Percentiles rank a stretch among this genome's conserved stretches.
Evolutionary conservation across 2,888 invertebrate species (phyloP).

Genomic region (Polydrusus tereticollis): DNA sequence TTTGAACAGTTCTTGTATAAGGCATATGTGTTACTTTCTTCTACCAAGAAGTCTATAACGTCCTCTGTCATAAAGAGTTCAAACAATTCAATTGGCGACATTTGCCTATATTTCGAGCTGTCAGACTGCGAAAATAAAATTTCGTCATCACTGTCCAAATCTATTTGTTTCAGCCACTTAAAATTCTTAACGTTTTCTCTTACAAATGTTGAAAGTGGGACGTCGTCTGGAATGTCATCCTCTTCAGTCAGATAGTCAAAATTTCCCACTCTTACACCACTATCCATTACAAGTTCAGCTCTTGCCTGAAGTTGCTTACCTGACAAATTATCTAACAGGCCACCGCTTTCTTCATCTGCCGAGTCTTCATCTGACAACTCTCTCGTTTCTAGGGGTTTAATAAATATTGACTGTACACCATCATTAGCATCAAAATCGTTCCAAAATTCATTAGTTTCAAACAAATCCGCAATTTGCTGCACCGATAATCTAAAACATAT

Average conservation of each 20-base stretch:
- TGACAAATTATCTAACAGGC: constrained; percentile 41
- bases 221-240: too few relatives aligned
- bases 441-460: constrained; percentile 38
- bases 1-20: too few relatives aligned
- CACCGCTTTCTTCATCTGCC: constrained; percentile 42
- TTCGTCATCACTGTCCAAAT: background rate
- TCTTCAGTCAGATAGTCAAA: background rate
- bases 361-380: constrained; percentile 35
- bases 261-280: constrained; percentile 8
- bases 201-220: too few relatives aligned
- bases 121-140: background rate
- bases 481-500: constrained; percentile 32
- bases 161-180: background rate
- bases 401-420: constrained; percentile 29
- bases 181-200: background rate
- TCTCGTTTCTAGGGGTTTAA: constrained; percentile 28
- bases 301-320: constrained; percentile 35
- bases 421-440: too few relatives aligned
- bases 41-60: background rate
- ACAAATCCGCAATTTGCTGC: constrained; percentile 42
- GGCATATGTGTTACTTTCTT: background rate
- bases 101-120: background rate
- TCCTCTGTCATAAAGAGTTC: background rate
- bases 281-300: constrained; percentile 36
- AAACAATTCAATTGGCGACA: background rate